Base-by-base conservation (phyloP, 2,888 invertebrate species). In the Thalpophila matura region DNA sequence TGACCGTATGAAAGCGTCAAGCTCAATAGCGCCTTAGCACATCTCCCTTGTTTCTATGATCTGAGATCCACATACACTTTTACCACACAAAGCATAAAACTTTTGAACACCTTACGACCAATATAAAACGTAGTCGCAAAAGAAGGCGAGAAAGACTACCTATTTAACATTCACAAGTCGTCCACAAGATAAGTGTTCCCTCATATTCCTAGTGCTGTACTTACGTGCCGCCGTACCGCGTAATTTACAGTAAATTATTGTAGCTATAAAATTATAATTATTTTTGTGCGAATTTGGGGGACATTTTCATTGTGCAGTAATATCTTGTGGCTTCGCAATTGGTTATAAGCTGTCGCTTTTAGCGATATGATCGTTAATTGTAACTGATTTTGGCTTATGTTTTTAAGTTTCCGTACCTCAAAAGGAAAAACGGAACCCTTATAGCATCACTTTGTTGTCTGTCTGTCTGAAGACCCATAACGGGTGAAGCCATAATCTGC, bases 211-310 rank as follows among this genome's bases (percentile, higher is more conserved):
- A 56, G 55, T 59, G 54, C 53, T 47, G 59, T 47, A 59, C 70
- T 62, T 59, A 61, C 70, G 61, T 45, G 69, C 38, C 45, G 16
- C 56, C 51, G 49, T 59, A 62, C 65, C 68, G 53, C 54, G 83
- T 80, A 77, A 82, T 82, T 86, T 74, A 63, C 51, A 63, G 79
- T 80, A 83, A 83, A 79, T 81, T 83, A 83, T 76, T 61, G 62
- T 60, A 55, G 87, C 82, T 85, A 86, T 90, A 89, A 90, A 89
- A 88, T 88, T 86, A 84, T 87, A 88, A 89, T 89, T 87, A 82
- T 75, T 65, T 63, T 33, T 79, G 80, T 86, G 84, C 85, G 84
- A 27, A 47, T 81, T 78, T 77, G 69, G 57, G 74, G 9, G 6
- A 4, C n/a, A 26, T 37, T 40, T 27, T 18, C 7, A 4, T 4